These are phyloP conservation scores for Allolobophora icterica DNA, from an alignment of 2,888 invertebrate species.

Conservation along the genomic window DNA sequence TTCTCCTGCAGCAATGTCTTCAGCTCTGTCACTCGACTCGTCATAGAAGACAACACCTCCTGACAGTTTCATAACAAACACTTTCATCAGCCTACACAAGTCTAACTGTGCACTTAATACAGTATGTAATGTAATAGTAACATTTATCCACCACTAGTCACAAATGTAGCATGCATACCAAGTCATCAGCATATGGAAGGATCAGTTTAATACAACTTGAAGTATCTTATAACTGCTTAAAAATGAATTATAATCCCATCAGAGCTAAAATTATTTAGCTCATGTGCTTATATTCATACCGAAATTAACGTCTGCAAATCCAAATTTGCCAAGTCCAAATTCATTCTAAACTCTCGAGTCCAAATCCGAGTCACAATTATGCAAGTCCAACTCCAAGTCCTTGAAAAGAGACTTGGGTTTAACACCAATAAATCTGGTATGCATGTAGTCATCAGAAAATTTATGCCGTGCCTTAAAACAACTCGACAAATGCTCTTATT, in stretches of 20 bases:
- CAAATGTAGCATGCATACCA: not conserved
- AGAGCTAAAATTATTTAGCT: not conserved
- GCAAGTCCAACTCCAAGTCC: too few relatives aligned
- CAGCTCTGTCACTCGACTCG: conserved; percentile 14
- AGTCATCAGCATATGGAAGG: not conserved
- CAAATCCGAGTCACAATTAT: too few relatives aligned
- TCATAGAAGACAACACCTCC: conserved; percentile 27
- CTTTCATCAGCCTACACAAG: not conserved
- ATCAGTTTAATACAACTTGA: not conserved
- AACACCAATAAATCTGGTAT: too few relatives aligned
- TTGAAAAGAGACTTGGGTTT: too few relatives aligned
- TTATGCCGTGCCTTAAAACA: too few relatives aligned
- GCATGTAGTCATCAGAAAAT: too few relatives aligned
- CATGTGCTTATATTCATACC: not conserved
- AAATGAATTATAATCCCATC: not conserved
- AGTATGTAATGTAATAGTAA: not conserved
- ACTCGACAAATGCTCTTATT: too few relatives aligned
- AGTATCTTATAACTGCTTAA: not conserved
- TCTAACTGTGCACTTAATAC: not conserved
- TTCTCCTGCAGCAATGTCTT: conserved; percentile 4
- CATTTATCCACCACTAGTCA: not conserved
- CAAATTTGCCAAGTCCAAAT: not conserved
- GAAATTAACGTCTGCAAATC: not conserved
- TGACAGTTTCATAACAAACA: not conserved
- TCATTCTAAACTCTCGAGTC: not conserved